Percentiles rank a stretch among this genome's conserved stretches.
phyloP scores from a whole-genome alignment of 2,888 invertebrate species.

The Ormia ochracea region DNA sequence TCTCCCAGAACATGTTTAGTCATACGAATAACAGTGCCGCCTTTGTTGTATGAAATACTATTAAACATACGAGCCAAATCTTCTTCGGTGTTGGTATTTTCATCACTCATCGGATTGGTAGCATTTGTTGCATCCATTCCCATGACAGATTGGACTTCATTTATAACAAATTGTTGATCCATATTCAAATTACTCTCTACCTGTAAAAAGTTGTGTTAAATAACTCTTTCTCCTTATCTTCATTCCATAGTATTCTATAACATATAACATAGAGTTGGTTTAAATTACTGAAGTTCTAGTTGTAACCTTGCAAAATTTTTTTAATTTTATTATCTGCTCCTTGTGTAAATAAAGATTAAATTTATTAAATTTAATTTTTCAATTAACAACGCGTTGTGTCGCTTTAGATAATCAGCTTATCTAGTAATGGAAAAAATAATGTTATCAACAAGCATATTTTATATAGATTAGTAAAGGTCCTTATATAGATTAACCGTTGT shows the following conservation, averaged over 20 bases:
- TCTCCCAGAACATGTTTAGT: constrained; percentile 81
- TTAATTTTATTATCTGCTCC: too few species aligned
- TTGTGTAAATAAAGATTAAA: too few species aligned
- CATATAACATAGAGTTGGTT: neutral
- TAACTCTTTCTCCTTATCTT: too few species aligned
- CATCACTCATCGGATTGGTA: constrained; percentile 80
- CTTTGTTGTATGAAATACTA: constrained; percentile 83
- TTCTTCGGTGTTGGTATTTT: constrained; percentile 79
- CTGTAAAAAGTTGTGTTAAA: neutral
- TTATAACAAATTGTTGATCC: constrained; percentile 82
- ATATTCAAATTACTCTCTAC: neutral
- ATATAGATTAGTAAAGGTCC: too few species aligned
- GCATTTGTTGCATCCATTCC: constrained; percentile 79
- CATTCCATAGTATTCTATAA: constrained; percentile 75
- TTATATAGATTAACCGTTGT: too few species aligned
- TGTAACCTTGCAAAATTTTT: too few species aligned
- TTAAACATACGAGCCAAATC: constrained; percentile 82
- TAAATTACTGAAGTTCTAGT: too few species aligned
- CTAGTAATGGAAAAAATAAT: too few species aligned
- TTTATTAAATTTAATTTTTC: too few species aligned
- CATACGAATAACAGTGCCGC: constrained; percentile 83
- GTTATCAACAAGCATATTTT: too few species aligned
- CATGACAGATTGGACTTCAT: constrained; percentile 83
- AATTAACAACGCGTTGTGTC: too few species aligned
- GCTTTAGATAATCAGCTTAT: too few species aligned